Conservation (phyloP, 2,888 invertebrate species). For the Hipparchia semele region DNA sequence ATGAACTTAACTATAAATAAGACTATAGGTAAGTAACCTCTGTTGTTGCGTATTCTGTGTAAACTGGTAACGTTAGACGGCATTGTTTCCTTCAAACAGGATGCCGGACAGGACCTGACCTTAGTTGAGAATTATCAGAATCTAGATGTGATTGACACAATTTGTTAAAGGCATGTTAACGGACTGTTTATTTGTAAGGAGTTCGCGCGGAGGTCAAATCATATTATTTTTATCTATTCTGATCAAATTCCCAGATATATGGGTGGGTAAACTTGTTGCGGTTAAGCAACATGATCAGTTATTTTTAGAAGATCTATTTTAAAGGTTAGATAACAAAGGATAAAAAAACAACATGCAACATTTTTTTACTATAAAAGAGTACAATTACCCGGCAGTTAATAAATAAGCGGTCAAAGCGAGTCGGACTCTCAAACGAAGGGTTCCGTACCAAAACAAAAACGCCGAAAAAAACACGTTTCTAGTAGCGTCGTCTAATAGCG, state of each 20-base stretch:
- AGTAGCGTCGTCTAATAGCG: too few relatives aligned
- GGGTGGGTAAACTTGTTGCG: background rate
- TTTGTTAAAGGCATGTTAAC: slow-evolving; percentile 17
- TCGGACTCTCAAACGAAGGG: too few relatives aligned
- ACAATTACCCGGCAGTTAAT: too few relatives aligned
- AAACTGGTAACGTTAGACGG: background rate
- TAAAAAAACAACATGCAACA: too few relatives aligned
- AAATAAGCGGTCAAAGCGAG: too few relatives aligned
- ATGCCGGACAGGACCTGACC: slow-evolving; percentile 27
- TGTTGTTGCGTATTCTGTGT: slow-evolving; percentile 12
- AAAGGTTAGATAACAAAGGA: background rate
- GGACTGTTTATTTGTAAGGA: slow-evolving; percentile 21
- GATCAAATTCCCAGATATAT: background rate
- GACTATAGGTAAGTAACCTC: background rate
- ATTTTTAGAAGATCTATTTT: background rate
- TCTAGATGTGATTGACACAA: slow-evolving; percentile 25
- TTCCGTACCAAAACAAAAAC: too few relatives aligned
- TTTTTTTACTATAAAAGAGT: too few relatives aligned
- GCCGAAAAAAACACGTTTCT: too few relatives aligned
- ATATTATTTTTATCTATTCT: background rate
- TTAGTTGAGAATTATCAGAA: slow-evolving; percentile 25
- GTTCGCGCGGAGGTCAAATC: background rate
- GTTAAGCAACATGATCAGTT: background rate
- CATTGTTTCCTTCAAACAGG: slow-evolving; percentile 27
- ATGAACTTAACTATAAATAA: background rate